phyloP scores from a whole-genome alignment of 2,888 invertebrate genomes.

The Eupithecia tripunctaria region DNA sequence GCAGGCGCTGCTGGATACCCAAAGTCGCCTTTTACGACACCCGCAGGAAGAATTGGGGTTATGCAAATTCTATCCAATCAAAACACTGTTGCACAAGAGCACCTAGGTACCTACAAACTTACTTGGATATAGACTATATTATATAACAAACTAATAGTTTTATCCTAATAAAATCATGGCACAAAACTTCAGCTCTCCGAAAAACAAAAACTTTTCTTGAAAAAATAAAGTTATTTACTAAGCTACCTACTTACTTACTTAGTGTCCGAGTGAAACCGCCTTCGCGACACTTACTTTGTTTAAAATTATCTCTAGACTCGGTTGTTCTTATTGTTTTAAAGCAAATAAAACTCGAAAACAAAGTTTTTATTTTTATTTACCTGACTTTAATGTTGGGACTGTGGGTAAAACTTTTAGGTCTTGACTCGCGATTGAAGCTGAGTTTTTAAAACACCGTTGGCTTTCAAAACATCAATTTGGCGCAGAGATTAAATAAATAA shows the following conservation, averaged over 20 bases:
- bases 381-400: slow-evolving; percentile 7
- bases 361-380: slow-evolving; percentile 15
- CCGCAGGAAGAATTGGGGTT: too few species aligned
- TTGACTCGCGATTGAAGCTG: not conserved
- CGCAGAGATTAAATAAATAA: not conserved
- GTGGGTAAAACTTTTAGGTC: slow-evolving; percentile 2
- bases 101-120: not conserved
- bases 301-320: slow-evolving; percentile 31
- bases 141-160: too few species aligned
- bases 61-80: too few species aligned
- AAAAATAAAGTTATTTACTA: slow-evolving; percentile 40
- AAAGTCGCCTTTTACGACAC: too few species aligned
- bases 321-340: slow-evolving; percentile 16
- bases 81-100: too few species aligned
- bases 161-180: slow-evolving; percentile 46
- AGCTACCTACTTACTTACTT: slow-evolving; percentile 28
- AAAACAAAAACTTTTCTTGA: slow-evolving; percentile 36
- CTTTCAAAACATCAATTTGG: not conserved
- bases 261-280: slow-evolving; percentile 40
- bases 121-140: not conserved
- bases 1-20: too few species aligned
- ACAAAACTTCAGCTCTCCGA: slow-evolving; percentile 50
- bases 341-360: slow-evolving; percentile 5
- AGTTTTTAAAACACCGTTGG: not conserved
- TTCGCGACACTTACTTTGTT: slow-evolving; percentile 38